Evolutionary conservation across 2,888 invertebrate species (phyloP), one percentile per base, ranked within the genome.

Genomic region (Lordiphosa andalusiaca): DNA sequence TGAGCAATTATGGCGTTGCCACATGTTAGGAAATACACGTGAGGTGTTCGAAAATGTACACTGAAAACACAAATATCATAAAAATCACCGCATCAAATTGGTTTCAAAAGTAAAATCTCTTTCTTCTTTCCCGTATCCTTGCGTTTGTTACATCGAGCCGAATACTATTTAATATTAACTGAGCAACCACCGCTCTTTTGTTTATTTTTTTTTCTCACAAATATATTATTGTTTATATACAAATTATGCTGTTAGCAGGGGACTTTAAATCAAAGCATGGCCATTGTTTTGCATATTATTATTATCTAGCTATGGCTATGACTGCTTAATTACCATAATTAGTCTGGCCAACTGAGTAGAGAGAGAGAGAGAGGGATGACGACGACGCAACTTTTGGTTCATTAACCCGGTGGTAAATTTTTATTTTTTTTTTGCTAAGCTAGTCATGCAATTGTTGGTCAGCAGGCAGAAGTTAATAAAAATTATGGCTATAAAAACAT

Each of bases 291-390:
- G 65, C 63, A 68, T 71, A 73, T 30, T 39, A 36, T 30, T 39
- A 36, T 56, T 60, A 40, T 48, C 16, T 33, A 41, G 39, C 39
- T 57, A 41, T 25, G 49, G 40, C 60, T 60, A 42, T 49, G 67
- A 35, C 50, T 21, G 47, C 61, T 57, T 75, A 73, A 77, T 75
- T 65, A 76, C 73, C 80, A 80, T 77, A 83, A 80, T 83, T 76
- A 71, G 60, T 50, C 35, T 13, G 50, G 21, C 46, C 60, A 58
- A 59, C 54, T 25, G 25, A 6, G 25, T 25, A 25, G 25, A 25
- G 25, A 16, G 16, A 25, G 25, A 25, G 25, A 16, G 16, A 25
- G 59, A 25, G 30, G 35, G 38, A 49, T 41, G 39, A 47, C 36
- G 23, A n/a, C 10, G 44, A 57, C 48, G 67, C 48, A 52, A 65